Percentiles rank a stretch among this genome's conserved stretches.
Evolutionary conservation across 2,797 vertebrate species (phyloP).

Genomic region (Phoxinus dragarum): DNA sequence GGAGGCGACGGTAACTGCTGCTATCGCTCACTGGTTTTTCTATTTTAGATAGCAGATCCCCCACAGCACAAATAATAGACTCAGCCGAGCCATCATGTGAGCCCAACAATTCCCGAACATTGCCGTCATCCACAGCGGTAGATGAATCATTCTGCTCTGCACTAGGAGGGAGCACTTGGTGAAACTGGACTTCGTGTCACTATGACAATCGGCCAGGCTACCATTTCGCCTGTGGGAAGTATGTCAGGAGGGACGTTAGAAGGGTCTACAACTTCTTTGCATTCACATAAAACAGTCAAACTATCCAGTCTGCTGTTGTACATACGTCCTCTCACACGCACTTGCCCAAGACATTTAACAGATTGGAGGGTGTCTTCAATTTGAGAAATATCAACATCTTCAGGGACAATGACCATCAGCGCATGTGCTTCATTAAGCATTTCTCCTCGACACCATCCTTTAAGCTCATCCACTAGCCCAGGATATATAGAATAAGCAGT

Average conservation of each 20-base stretch:
- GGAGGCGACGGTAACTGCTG: too few species aligned
- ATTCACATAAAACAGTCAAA: slow-evolving; percentile 33
- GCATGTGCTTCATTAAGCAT: background rate
- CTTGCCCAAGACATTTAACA: background rate
- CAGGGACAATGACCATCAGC: background rate
- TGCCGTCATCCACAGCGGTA: too few species aligned
- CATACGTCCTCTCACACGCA: slow-evolving; percentile 13
- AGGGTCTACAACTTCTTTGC: slow-evolving; percentile 19
- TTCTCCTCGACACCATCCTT: background rate
- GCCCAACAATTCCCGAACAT: too few species aligned
- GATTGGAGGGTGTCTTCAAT: background rate
- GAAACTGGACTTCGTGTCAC: background rate
- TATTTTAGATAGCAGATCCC: too few species aligned
- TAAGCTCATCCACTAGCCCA: background rate
- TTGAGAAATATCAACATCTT: background rate
- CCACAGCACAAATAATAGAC: too few species aligned
- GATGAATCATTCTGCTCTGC: too few species aligned
- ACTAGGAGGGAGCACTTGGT: too few species aligned
- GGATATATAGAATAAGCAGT: background rate
- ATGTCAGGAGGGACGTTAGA: slow-evolving; percentile 15
- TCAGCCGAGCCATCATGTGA: too few species aligned
- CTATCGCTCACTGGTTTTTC: too few species aligned
- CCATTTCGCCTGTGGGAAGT: background rate
- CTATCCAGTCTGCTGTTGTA: background rate
- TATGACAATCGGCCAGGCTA: background rate